These are phyloP conservation scores for Chrysodeixis includens DNA, from an alignment of 2,888 invertebrate genomes.

Conservation along the genomic window DNA sequence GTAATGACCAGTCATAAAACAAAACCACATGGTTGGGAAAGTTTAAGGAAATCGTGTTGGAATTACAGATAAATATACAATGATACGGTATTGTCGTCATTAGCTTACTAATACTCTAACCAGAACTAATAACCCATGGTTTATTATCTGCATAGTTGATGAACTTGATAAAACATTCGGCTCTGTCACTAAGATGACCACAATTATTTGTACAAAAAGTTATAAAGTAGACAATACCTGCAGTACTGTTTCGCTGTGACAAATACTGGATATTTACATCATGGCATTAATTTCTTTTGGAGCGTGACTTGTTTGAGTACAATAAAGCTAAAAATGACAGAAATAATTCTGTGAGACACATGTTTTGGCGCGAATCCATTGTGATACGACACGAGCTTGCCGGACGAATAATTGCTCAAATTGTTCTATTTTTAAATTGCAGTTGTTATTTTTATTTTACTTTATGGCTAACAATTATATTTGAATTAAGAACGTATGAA, in stretches of 20 bases:
- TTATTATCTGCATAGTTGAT: not conserved
- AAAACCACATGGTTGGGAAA: constrained; percentile 63
- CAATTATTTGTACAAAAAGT: not conserved
- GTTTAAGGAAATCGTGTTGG: constrained; percentile 63
- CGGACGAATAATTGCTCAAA: constrained; percentile 5
- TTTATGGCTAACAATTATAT: not conserved
- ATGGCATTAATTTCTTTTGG: constrained; percentile 87
- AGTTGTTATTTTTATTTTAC: not conserved
- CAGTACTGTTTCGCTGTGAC: constrained; percentile 20
- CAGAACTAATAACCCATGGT: not conserved
- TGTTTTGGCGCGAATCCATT: constrained; percentile 65
- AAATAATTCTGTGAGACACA: constrained; percentile 88
- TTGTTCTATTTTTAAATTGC: not conserved
- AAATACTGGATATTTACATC: constrained; percentile 58
- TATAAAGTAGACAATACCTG: not conserved
- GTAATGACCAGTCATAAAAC: constrained; percentile 68
- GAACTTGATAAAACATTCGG: not conserved
- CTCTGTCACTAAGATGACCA: not conserved
- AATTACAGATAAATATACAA: constrained; percentile 55
- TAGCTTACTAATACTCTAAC: not conserved
- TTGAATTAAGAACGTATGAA: not conserved
- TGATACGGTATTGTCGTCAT: not conserved
- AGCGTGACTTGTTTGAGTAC: constrained; percentile 87
- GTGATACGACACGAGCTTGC: constrained; percentile 55
- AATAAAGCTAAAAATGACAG: constrained; percentile 87